Evolutionary conservation across 53 echinoderm and acorn worm genomes (phyloP).

Genomic region (Patiria pectinifera): DNA sequence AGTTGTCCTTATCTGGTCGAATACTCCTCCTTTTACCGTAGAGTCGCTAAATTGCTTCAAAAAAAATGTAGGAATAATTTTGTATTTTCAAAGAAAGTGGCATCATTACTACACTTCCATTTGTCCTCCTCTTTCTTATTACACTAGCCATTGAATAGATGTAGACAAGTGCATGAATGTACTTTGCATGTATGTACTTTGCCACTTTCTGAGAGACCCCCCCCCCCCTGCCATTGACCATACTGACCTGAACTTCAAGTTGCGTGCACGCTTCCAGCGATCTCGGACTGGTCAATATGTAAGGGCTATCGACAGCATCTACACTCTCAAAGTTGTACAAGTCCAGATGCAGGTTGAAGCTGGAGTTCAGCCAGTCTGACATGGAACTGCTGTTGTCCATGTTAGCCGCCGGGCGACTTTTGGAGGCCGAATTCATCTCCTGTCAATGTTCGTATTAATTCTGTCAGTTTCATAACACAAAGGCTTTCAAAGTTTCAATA

Average conservation of each 20-base stretch:
- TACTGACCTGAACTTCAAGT: slow-evolving; percentile 71
- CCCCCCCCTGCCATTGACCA: no score
- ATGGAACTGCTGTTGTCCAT: neutral
- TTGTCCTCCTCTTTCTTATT: no score
- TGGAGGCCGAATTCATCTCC: neutral
- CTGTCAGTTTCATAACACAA: neutral
- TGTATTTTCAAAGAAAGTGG: no score
- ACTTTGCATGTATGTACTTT: neutral
- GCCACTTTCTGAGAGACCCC: no score
- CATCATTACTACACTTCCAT: no score
- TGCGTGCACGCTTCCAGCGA: slow-evolving; percentile 81
- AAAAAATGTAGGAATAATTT: no score
- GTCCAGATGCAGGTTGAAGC: slow-evolving; percentile 66
- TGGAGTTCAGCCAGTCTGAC: slow-evolving; percentile 33
- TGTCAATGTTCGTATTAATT: neutral
- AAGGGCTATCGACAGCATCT: slow-evolving; percentile 71
- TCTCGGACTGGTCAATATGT: slow-evolving; percentile 85
- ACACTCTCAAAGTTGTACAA: slow-evolving; percentile 85
- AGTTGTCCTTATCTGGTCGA: no score
- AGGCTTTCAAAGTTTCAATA: no score
- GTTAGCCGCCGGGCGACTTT: neutral
- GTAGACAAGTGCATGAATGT: neutral
- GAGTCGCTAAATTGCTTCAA: no score
- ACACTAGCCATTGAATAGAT: no score
- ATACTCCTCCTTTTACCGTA: no score